Evolutionary conservation across 2,113 vertebrate species (phyloP).

Genomic region (Megaleporinus macrocephalus): DNA sequence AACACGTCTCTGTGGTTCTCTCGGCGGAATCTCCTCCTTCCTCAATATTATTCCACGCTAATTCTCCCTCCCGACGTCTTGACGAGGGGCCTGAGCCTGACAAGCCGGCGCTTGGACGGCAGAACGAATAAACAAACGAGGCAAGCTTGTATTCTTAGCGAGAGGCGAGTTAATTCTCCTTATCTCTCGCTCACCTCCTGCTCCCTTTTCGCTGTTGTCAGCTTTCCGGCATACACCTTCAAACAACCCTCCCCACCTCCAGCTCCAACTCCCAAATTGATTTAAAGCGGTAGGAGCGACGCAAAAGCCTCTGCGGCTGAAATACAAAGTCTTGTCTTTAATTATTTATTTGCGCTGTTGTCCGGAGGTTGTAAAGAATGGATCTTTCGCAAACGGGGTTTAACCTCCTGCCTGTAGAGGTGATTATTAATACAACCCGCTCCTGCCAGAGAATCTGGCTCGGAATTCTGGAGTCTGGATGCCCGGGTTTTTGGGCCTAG

Average conservation of each 20-base stretch:
- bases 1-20: background rate
- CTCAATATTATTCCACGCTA: background rate
- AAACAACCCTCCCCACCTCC: background rate
- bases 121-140: background rate
- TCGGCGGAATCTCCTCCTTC: background rate
- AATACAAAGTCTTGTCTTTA: background rate
- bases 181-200: conserved; percentile 30
- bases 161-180: conserved; percentile 34
- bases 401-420: conserved; percentile 25
- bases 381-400: conserved; percentile 7
- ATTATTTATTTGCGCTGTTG: conserved; percentile 13
- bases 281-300: conserved; percentile 20
- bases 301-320: background rate
- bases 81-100: conserved; percentile 22
- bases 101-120: background rate
- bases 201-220: conserved; percentile 36
- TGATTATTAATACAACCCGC: conserved; percentile 40
- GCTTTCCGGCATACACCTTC: conserved; percentile 1
- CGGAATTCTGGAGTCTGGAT: conserved; percentile 9
- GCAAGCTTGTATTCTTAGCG: conserved; percentile 1
- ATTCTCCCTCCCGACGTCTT: conserved; percentile 5
- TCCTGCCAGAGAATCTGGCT: conserved; percentile 36
- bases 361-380: background rate
- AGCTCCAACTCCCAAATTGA: conserved; percentile 31
- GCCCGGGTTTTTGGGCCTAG: conserved; percentile 14